Percentiles rank a stretch among this genome's conserved stretches.
Evolutionary conservation across 2,797 vertebrate species (phyloP).

Genomic region (Malacoraja senta): DNA sequence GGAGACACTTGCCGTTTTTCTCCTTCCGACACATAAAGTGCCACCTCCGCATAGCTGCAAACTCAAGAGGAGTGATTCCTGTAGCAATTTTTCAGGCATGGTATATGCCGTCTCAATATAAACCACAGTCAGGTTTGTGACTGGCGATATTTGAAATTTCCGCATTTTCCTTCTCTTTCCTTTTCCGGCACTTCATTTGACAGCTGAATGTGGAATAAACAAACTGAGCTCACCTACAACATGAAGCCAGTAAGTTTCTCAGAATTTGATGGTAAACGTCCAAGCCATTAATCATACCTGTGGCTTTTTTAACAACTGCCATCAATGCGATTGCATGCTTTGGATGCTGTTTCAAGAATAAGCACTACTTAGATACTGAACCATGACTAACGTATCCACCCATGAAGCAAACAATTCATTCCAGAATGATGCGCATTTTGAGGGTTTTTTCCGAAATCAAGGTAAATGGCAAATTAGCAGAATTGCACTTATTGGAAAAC

Average conservation of each 20-base stretch:
- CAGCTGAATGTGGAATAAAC: neutral
- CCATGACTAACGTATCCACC: too few relatives aligned
- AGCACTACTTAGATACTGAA: neutral
- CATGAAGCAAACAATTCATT: neutral
- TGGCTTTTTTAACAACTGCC: neutral
- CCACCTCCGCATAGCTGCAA: too few relatives aligned
- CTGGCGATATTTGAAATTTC: too few relatives aligned
- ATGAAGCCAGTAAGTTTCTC: neutral
- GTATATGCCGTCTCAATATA: too few relatives aligned
- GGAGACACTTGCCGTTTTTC: too few relatives aligned
- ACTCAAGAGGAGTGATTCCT: too few relatives aligned
- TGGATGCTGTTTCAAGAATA: too few relatives aligned
- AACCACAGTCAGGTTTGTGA: too few relatives aligned
- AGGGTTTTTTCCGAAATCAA: neutral
- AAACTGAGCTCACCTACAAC: neutral
- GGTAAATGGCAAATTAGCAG: neutral
- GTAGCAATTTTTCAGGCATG: too few relatives aligned
- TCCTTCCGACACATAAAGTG: too few relatives aligned
- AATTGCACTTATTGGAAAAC: neutral
- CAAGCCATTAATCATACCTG: neutral
- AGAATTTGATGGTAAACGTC: neutral
- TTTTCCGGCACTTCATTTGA: neutral
- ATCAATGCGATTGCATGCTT: neutral
- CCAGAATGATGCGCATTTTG: neutral
- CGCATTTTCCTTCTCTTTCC: neutral